These are phyloP conservation scores for Regulus satrapa DNA, from an alignment of 2,113 vertebrate genomes.

Conservation along the genomic window DNA sequence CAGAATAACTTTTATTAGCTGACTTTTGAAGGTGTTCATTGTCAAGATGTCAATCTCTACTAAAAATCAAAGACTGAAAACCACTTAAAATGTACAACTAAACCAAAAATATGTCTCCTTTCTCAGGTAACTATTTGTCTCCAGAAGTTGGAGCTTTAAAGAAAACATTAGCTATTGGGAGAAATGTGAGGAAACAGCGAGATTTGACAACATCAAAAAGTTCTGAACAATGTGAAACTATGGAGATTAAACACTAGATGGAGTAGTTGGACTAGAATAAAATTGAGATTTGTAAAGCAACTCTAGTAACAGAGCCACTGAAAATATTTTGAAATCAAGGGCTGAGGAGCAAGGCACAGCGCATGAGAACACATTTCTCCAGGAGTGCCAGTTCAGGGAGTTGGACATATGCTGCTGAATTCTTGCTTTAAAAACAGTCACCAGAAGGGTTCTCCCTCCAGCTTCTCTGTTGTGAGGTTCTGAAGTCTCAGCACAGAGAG, in stretches of 20 bases:
- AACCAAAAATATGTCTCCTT: neutral
- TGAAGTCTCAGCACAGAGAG: neutral
- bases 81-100: neutral
- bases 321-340: constrained; percentile 23
- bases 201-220: neutral
- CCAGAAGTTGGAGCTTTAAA: neutral
- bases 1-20: neutral
- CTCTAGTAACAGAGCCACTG: neutral
- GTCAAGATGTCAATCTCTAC: neutral
- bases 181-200: neutral
- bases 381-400: neutral
- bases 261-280: constrained; percentile 42
- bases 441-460: neutral
- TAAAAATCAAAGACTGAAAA: neutral
- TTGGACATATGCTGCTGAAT: neutral
- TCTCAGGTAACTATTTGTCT: neutral
- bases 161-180: neutral
- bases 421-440: neutral
- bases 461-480: neutral
- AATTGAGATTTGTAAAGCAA: neutral
- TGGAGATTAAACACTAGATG: constrained; percentile 46
- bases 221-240: neutral
- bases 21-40: neutral
- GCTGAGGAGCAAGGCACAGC: neutral
- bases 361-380: neutral